Evolutionary conservation across 53 echinoderm and acorn worm species (phyloP).

Genomic region (Astropecten irregularis): DNA sequence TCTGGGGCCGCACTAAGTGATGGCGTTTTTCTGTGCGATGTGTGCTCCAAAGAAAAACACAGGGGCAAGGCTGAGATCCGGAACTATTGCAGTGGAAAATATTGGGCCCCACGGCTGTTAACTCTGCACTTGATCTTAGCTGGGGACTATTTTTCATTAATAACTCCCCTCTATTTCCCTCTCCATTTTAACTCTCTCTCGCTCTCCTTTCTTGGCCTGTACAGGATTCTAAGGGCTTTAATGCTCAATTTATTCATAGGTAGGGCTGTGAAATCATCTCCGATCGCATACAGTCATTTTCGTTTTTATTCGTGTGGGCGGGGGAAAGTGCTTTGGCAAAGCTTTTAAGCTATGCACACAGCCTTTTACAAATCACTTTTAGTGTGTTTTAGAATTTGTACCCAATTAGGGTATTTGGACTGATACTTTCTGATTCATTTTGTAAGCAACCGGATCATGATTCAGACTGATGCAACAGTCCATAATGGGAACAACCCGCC

Average conservation of each 20-base stretch:
- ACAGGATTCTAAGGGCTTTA: constrained; percentile 42
- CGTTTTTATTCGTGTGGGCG: neutral
- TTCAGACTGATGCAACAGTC: too few relatives aligned
- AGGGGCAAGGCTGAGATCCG: constrained; percentile 7
- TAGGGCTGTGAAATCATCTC: constrained; percentile 31
- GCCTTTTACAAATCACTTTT: constrained; percentile 19
- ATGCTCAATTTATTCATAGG: constrained; percentile 58
- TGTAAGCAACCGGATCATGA: too few relatives aligned
- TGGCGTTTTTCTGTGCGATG: neutral
- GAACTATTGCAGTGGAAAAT: constrained; percentile 51
- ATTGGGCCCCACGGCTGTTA: constrained; percentile 49
- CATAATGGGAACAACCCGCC: too few relatives aligned
- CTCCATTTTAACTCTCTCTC: neutral
- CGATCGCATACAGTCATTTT: constrained; percentile 9
- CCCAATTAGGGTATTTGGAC: constrained; percentile 36
- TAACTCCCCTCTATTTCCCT: neutral
- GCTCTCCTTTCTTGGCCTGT: too few relatives aligned
- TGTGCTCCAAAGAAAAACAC: constrained; percentile 17
- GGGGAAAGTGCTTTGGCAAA: neutral
- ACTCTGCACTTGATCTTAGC: constrained; percentile 62
- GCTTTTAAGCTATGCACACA: constrained; percentile 9
- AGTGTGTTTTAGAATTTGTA: constrained; percentile 11
- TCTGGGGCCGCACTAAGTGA: constrained; percentile 43
- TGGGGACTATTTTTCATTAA: constrained; percentile 56
- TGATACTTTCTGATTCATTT: too few relatives aligned